Evolutionary conservation across 1,140 invertebrate species (phyloP).

Genomic region (Anadara kagoshimensis): DNA sequence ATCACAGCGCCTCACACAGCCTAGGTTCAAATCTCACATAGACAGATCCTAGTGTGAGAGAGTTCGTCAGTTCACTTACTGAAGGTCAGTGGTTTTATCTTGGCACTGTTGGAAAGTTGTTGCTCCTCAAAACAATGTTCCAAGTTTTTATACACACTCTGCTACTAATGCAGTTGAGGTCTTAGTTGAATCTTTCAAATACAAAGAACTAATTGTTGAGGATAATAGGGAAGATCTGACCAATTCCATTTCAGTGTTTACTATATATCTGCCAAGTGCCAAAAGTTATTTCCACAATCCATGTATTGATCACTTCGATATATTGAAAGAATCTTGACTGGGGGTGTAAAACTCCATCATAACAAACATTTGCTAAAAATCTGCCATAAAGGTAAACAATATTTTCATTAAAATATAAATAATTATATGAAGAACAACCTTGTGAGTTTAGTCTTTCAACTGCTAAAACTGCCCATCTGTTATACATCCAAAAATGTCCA

Average conservation of each 20-base stretch:
- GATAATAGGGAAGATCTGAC: constrained; percentile 82
- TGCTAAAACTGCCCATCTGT: constrained; percentile 49
- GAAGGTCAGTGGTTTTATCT: no score
- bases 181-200: constrained; percentile 20
- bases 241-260: constrained; percentile 77
- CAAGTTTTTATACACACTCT: constrained; percentile 20
- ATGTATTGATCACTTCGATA: no score
- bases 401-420: no score
- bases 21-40: no score
- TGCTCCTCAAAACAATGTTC: constrained; percentile 22
- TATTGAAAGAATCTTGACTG: no score
- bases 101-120: constrained; percentile 34
- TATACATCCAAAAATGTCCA: constrained; percentile 70
- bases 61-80: no score
- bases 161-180: constrained; percentile 14
- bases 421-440: constrained; percentile 36
- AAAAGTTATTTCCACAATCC: no score
- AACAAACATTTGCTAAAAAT: no score
- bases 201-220: not conserved
- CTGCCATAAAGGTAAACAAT: no score
- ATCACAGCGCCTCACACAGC: no score
- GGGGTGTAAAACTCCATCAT: no score
- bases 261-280: constrained; percentile 97
- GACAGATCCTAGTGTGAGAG: no score
- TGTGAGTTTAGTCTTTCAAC: constrained; percentile 54